These are phyloP conservation scores for Iphiclides podalirius DNA, from an alignment of 2,888 invertebrate genomes.

Conservation along the genomic window DNA sequence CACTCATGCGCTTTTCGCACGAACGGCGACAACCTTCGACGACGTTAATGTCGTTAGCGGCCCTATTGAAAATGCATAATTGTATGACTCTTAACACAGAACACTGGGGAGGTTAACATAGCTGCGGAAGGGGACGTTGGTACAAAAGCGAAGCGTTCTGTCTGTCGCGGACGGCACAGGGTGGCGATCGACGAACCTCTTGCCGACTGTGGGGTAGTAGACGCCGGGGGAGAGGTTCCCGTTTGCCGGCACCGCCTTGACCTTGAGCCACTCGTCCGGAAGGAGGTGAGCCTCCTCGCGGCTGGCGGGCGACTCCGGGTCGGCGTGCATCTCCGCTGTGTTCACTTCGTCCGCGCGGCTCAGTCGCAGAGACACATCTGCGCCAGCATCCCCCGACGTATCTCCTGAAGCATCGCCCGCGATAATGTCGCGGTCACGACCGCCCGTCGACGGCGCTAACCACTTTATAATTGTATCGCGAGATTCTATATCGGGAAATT, in stretches of 20 bases:
- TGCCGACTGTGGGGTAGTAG: conserved; percentile 73
- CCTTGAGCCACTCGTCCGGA: conserved; percentile 74
- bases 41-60: conserved; percentile 66
- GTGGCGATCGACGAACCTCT: conserved; percentile 75
- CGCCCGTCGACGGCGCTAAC: conserved; percentile 68
- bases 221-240: conserved; percentile 74
- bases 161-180: conserved; percentile 70
- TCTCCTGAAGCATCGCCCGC: conserved; percentile 74
- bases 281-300: conserved; percentile 74
- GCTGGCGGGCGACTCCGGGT: conserved; percentile 72
- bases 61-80: conserved; percentile 34
- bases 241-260: conserved; percentile 62
- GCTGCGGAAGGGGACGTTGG: conserved; percentile 36
- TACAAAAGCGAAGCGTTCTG: conserved; percentile 71
- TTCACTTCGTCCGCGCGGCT: conserved; percentile 43
- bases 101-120: conserved; percentile 36
- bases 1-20: conserved; percentile 51
- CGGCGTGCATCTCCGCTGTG: conserved; percentile 57
- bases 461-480: conserved; percentile 74
- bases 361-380: conserved; percentile 54
- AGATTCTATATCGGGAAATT: conserved; percentile 73
- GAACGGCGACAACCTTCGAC: conserved; percentile 52
- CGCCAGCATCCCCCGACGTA: conserved; percentile 59
- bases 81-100: conserved; percentile 47
- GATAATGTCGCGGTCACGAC: conserved; percentile 78